These are phyloP conservation scores for Acrobasis suavella DNA, from an alignment of 2,888 invertebrate genomes.

Conservation along the genomic window DNA sequence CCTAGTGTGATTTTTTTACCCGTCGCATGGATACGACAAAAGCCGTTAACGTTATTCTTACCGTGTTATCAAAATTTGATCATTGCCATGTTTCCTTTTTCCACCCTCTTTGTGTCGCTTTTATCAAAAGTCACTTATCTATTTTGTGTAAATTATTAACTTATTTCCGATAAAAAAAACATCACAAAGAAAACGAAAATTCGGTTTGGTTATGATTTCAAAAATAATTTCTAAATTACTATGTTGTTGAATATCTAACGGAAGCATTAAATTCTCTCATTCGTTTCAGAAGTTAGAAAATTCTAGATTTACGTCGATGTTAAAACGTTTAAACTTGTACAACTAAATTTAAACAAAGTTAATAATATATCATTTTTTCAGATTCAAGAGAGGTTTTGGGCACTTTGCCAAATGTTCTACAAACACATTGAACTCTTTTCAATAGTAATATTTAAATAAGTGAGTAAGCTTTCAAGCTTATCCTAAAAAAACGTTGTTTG, in stretches of 20 bases:
- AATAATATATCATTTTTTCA: slow-evolving; percentile 7
- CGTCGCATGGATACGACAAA: neutral
- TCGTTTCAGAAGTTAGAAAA: neutral
- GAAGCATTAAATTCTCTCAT: neutral
- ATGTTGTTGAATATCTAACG: neutral
- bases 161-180: neutral
- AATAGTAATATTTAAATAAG: slow-evolving; percentile 6
- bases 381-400: slow-evolving; percentile 3
- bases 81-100: neutral
- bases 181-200: neutral
- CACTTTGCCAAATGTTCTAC: slow-evolving; percentile 16
- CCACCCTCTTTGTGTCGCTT: neutral
- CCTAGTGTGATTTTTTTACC: slow-evolving; percentile 5
- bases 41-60: slow-evolving; percentile 4
- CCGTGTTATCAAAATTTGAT: slow-evolving; percentile 1
- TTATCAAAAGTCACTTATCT: slow-evolving; percentile 3
- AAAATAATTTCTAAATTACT: neutral
- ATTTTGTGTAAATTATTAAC: neutral
- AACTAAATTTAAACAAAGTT: slow-evolving; percentile 16
- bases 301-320: slow-evolving; percentile 6
- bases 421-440: slow-evolving; percentile 3
- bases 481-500: neutral
- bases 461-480: neutral
- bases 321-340: slow-evolving; percentile 21
- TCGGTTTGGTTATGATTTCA: neutral